Percentiles rank a stretch among this genome's conserved stretches.
Conservation (phyloP, 30 jellyfish, hydroid and myxozoan species). For the Clytia hemisphaerica region DNA sequence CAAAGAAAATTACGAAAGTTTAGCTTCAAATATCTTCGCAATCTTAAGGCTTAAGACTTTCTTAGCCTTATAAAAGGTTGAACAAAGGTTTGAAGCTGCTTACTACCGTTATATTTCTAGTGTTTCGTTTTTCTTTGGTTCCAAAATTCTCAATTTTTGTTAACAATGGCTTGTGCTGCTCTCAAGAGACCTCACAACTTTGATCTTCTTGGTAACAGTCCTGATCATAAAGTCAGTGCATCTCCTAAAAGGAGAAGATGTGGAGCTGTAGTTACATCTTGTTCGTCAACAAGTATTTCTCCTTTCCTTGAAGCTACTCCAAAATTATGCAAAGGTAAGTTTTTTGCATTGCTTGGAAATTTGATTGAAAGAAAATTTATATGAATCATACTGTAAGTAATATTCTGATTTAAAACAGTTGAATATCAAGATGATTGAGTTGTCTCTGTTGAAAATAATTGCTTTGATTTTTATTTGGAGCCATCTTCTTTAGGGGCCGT, state of each 20-base stretch:
- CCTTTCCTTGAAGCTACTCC: slow-evolving; percentile 17
- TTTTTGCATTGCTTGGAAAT: background rate
- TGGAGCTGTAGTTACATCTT: slow-evolving; percentile 21
- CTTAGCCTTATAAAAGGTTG: no score
- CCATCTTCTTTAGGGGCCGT: no score
- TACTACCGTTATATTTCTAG: no score
- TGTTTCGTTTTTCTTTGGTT: no score
- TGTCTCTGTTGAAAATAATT: background rate
- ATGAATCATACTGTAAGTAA: no score
- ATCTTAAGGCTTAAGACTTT: no score
- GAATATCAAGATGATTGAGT: background rate
- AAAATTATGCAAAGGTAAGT: slow-evolving; percentile 5
- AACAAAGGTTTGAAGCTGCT: no score
- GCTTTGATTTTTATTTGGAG: background rate
- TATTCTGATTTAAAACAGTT: background rate
- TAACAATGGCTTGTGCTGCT: slow-evolving; percentile 19
- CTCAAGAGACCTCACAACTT: slow-evolving; percentile 19
- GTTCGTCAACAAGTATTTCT: background rate
- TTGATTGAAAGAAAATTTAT: no score
- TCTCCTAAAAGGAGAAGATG: slow-evolving; percentile 22
- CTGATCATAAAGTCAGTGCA: background rate
- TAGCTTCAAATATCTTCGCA: no score
- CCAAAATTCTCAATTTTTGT: no score
- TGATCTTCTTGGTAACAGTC: slow-evolving; percentile 13
- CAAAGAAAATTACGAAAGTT: no score